These are phyloP conservation scores for Nysson spinosus DNA, from an alignment of 2,888 invertebrate species.

Conservation along the genomic window DNA sequence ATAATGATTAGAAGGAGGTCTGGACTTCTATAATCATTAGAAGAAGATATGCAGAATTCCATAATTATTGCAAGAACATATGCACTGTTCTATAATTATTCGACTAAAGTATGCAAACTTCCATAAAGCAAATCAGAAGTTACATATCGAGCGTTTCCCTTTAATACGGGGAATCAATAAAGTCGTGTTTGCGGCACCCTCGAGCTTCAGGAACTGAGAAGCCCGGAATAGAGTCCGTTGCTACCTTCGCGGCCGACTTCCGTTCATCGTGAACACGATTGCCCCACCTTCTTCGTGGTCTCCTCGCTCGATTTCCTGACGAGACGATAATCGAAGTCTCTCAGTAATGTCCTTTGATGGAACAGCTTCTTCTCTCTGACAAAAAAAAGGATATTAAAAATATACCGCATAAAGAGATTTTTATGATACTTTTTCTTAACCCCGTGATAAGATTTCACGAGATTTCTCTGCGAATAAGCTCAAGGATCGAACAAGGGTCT, in stretches of 20 bases:
- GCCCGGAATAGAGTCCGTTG: conserved; percentile 75
- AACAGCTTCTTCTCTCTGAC: neutral
- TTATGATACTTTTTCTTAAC: too few species aligned
- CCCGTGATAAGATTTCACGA: too few species aligned
- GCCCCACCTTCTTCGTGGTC: conserved; percentile 48
- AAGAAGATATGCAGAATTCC: too few species aligned
- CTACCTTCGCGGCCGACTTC: conserved; percentile 69
- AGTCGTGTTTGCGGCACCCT: conserved; percentile 63
- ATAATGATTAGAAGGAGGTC: too few species aligned
- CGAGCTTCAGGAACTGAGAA: conserved; percentile 71
- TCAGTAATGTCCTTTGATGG: conserved; percentile 18
- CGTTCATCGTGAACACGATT: conserved; percentile 60
- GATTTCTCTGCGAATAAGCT: too few species aligned
- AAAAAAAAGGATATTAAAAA: neutral
- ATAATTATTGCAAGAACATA: too few species aligned
- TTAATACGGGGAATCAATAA: conserved; percentile 71
- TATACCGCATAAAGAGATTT: too few species aligned
- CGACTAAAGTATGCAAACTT: neutral
- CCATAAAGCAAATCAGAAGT: conserved; percentile 11
- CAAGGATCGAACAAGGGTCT: too few species aligned
- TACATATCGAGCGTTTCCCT: conserved; percentile 64
- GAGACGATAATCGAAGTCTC: conserved; percentile 45
- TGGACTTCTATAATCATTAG: too few species aligned
- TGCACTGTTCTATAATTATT: too few species aligned
- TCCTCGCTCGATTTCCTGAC: conserved; percentile 49